phyloP scores from a whole-genome alignment of 2,113 vertebrate species.

The Riparia riparia region DNA sequence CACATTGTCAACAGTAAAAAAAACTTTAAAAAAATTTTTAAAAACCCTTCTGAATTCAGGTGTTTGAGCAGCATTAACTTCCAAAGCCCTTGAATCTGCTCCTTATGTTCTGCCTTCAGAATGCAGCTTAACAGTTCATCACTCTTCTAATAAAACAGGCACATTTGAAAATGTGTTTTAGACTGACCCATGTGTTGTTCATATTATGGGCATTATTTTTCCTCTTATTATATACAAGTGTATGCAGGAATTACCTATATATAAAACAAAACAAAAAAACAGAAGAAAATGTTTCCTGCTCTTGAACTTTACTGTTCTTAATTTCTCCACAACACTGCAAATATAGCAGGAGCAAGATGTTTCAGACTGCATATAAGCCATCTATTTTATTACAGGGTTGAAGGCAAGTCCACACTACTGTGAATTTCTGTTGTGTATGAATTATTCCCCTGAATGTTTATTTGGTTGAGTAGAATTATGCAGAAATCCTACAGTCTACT shows the following conservation, averaged over 20 bases:
- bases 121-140: background rate
- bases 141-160: background rate
- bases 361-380: background rate
- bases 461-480: background rate
- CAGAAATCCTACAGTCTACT: background rate
- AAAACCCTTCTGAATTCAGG: background rate
- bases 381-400: background rate
- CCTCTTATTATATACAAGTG: background rate
- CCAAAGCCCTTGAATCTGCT: background rate
- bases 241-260: background rate
- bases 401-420: background rate
- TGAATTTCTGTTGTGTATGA: background rate
- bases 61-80: background rate
- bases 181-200: background rate
- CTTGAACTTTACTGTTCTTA: background rate
- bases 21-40: background rate
- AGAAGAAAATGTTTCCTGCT: background rate
- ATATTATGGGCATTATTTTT: background rate
- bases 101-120: background rate
- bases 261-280: background rate
- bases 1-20: background rate
- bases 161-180: background rate
- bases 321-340: background rate
- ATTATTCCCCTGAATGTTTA: background rate
- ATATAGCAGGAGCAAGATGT: background rate